Percentiles rank a stretch among this genome's conserved stretches.
Evolutionary conservation across 2,888 invertebrate genomes (phyloP).

Genomic region (Linnaemya vulpina): DNA sequence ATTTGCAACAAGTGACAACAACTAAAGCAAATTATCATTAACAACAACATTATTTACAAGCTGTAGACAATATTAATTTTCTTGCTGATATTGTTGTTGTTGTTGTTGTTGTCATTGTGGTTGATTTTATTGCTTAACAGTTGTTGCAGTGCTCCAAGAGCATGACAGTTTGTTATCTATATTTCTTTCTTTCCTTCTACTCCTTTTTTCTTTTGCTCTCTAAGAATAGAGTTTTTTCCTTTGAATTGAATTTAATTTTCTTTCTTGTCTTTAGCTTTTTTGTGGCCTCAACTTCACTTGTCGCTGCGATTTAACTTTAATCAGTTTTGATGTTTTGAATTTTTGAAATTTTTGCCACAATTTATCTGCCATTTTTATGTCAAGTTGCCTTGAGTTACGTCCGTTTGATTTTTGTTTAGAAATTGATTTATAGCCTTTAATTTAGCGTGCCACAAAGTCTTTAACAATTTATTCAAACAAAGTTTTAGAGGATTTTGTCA

Average conservation of each 20-base stretch:
- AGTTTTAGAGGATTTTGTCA: constrained; percentile 45
- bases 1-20: constrained; percentile 61
- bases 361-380: constrained; percentile 69
- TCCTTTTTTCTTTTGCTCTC: background rate
- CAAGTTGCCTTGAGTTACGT: constrained; percentile 52
- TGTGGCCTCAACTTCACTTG: constrained; percentile 22
- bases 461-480: constrained; percentile 51
- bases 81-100: background rate
- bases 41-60: constrained; percentile 49
- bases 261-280: too few species aligned
- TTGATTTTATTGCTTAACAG: constrained; percentile 11
- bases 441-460: constrained; percentile 69
- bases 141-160: background rate
- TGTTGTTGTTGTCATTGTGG: constrained; percentile 1
- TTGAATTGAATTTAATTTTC: background rate
- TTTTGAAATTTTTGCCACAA: constrained; percentile 66
- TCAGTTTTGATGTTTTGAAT: constrained; percentile 61
- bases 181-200: background rate
- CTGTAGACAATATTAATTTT: constrained; percentile 11
- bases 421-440: constrained; percentile 69
- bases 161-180: background rate
- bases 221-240: constrained; percentile 18
- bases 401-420: constrained; percentile 66
- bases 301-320: constrained; percentile 51
- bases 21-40: constrained; percentile 60